Evolutionary conservation across 2,888 invertebrate species (phyloP), one percentile per base, ranked within the genome.

Genomic region (Embidobia sp.): DNA sequence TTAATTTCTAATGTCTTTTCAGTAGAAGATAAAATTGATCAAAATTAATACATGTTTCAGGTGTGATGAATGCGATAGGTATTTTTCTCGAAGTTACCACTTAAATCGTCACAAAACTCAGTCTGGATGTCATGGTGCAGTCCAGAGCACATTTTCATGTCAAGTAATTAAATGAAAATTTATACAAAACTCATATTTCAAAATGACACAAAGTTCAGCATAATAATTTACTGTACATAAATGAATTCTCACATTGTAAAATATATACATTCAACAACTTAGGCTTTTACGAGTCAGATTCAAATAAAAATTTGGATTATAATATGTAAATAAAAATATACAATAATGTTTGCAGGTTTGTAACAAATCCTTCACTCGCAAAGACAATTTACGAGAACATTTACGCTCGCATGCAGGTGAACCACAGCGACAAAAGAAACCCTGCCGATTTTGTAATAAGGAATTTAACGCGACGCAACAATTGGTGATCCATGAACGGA

Each of bases 321-420:
- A n/a, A n/a, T n/a, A n/a, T n/a, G n/a, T n/a, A n/a, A n/a, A n/a
- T n/a, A n/a, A n/a, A n/a, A n/a, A 22, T 22, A 6, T n/a, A 57
- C n/a, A 26, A 6, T 6, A 74, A 33, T 51, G 44, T 40, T 80
- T 84, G 79, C 80, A 92, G 93, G 88, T 91, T 13, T 92, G 92
- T 76, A 90, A 90, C 1, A 90, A 91, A 81, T 85, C 90, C 46
- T 92, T 92, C 82, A 92, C 93, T 15, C 92, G 95, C 74, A 94
- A 94, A 82, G 95, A 95, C 84, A 95, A 95, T 87, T 89, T 95
- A 57, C 91, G 94, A 1, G 93, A 93, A 70, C 95, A 95, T 90
- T 89, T 95, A 22, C 91, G 94, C 66, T 92, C 92, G 11, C 94
- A 95, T 84, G 92, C 92, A n/a, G 93, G 93, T 0, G 91, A 92